Evolutionary conservation across 2,797 vertebrate species (phyloP).

Genomic region (Takifugu ocellatus): DNA sequence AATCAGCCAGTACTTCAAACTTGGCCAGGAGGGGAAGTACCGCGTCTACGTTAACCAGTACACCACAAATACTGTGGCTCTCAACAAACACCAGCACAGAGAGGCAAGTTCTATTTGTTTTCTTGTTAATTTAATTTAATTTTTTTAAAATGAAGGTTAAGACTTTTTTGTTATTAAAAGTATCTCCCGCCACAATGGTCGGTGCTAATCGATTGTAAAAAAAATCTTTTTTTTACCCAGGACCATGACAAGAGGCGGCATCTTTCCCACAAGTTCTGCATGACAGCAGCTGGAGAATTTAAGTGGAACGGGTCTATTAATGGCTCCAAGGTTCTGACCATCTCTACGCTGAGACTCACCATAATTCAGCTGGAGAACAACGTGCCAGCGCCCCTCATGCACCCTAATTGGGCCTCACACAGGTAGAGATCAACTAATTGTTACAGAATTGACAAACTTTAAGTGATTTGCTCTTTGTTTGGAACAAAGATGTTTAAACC

Average conservation of each 20-base stretch:
- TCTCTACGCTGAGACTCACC: constrained; percentile 93
- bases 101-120: constrained; percentile 65
- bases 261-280: constrained; percentile 96
- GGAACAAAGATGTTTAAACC: background rate
- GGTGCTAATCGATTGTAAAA: too few species aligned
- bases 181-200: too few species aligned
- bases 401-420: constrained; percentile 98
- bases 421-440: constrained; percentile 74
- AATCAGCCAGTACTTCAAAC: constrained; percentile 87
- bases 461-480: too few species aligned
- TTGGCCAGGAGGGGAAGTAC: constrained; percentile 97
- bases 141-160: background rate
- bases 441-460: background rate
- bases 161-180: background rate
- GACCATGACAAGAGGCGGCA: constrained; percentile 97
- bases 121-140: constrained; percentile 1
- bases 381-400: constrained; percentile 94
- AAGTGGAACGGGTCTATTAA: constrained; percentile 98
- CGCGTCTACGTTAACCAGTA: constrained; percentile 97
- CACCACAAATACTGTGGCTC: constrained; percentile 88
- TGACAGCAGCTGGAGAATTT: constrained; percentile 95
- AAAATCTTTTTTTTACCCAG: constrained; percentile 58
- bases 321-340: constrained; percentile 90
- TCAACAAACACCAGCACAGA: constrained; percentile 98
- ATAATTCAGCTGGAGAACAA: constrained; percentile 98